Base-by-base conservation (phyloP, 2,113 vertebrate genomes). In the Passer domesticus region DNA sequence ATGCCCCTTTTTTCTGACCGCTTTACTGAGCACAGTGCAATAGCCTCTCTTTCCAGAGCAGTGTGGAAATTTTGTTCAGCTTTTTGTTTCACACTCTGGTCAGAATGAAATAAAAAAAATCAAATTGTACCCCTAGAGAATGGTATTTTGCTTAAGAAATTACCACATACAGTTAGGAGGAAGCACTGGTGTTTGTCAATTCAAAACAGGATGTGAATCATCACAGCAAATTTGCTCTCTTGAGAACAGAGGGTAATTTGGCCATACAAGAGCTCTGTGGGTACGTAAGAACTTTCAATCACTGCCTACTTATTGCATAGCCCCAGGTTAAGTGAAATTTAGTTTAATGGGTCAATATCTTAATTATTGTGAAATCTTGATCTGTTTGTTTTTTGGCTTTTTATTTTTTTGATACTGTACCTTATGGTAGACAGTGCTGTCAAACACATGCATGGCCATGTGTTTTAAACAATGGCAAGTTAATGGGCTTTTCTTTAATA, bases 181-280 rank as follows among this genome's bases (percentile, higher is more conserved):
- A 95, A 95, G 58, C 95, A 47, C 66, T 93, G 83, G 58, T 94
- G 49, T 83, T 77, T 92, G 23, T 79, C 9, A 19, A 30, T 92
- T 97, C 69, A 91, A 81, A 93, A 77, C 92, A 74, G 92, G 83
- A 93, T 87, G 55, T 88, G 90, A 95, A 94, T 94, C 80, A 79
- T 73, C 55, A n/a, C 44, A 77, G 66, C 58, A 85, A 74, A 92
- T 89, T 53, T 30, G 9, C 25, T 92, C 31, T 83, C 28, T 74
- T 62, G 69, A 67, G 74, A 86, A 49, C 33, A 72, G 62, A 92
- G 76, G 68, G 35, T 96, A 49, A 79, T 88, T 82, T 88, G 58
- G 35, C 63, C 56, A 30, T 37, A 0, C 11, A 43, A 64, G 64
- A 87, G 30, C n/a, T 89, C 43, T 50, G 5, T 83, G 79, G 76